Evolutionary conservation across 2,113 vertebrate species (phyloP).

Genomic region (Platycercus adscitus): DNA sequence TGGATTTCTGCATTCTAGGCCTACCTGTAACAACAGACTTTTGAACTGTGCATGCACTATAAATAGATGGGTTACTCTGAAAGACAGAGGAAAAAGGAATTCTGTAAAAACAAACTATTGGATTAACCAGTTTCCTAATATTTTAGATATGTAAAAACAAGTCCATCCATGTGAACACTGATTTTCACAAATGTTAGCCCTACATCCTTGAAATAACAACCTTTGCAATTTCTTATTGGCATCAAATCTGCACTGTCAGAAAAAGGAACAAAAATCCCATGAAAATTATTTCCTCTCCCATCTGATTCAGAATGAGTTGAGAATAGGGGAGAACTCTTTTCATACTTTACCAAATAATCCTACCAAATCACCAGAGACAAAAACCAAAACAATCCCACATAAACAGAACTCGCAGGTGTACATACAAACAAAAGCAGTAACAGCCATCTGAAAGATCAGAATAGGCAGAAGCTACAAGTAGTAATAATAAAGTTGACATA

Average conservation of each 20-base stretch:
- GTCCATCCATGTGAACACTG: background rate
- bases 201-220: background rate
- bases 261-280: background rate
- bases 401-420: background rate
- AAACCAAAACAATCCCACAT: background rate
- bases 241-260: background rate
- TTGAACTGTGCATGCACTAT: background rate
- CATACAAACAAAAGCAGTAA: background rate
- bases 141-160: background rate
- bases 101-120: background rate
- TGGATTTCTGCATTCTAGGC: fast-evolving
- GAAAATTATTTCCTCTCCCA: background rate
- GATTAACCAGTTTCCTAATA: background rate
- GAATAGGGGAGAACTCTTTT: background rate
- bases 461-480: background rate
- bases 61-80: background rate
- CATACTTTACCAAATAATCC: background rate
- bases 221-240: background rate
- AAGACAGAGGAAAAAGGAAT: background rate
- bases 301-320: background rate
- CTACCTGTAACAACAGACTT: background rate
- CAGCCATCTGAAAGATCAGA: background rate
- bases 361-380: background rate
- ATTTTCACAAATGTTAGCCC: background rate
- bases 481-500: background rate